phyloP scores from a whole-genome alignment of 1,140 invertebrate species.

The Drosophila sturtevanti region DNA sequence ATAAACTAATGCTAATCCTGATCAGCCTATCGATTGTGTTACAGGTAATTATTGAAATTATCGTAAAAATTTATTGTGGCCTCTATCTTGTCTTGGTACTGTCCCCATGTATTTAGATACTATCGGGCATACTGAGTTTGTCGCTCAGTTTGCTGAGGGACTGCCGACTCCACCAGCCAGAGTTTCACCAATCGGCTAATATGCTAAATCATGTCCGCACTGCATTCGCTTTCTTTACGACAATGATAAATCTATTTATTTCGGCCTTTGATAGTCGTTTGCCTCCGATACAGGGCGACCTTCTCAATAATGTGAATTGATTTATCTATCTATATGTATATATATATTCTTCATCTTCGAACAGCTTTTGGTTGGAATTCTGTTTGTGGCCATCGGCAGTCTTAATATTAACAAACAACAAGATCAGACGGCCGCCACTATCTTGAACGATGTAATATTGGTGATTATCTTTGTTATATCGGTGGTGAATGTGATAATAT shows the following conservation, averaged over 20 bases:
- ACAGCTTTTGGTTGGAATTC: slow-evolving; percentile 90
- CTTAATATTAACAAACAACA: slow-evolving; percentile 89
- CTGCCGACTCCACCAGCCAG: slow-evolving; percentile 88
- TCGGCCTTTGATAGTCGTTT: slow-evolving; percentile 87
- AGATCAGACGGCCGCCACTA: slow-evolving; percentile 87
- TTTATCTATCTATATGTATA: not conserved
- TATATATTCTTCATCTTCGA: slow-evolving; percentile 55
- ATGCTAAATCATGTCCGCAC: slow-evolving; percentile 89
- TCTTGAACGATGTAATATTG: slow-evolving; percentile 91
- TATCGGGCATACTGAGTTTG: slow-evolving; percentile 87
- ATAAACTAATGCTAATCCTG: slow-evolving; percentile 90
- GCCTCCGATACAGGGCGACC: slow-evolving; percentile 62
- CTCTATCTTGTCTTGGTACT: slow-evolving; percentile 32
- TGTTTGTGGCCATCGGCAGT: slow-evolving; percentile 91
- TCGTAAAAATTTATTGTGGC: not conserved
- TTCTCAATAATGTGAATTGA: slow-evolving; percentile 57
- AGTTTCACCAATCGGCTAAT: slow-evolving; percentile 87
- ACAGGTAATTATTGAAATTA: slow-evolving; percentile 86
- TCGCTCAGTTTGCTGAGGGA: slow-evolving; percentile 89
- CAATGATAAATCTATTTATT: slow-evolving; percentile 90
- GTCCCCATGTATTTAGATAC: slow-evolving; percentile 78
- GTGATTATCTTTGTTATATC: slow-evolving; percentile 91
- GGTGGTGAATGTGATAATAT: slow-evolving; percentile 90
- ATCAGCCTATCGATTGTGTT: slow-evolving; percentile 93
- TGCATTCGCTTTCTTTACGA: slow-evolving; percentile 88